Evolutionary conservation across 2,888 invertebrate species (phyloP).

Genomic region (Cloeon dipterum): DNA sequence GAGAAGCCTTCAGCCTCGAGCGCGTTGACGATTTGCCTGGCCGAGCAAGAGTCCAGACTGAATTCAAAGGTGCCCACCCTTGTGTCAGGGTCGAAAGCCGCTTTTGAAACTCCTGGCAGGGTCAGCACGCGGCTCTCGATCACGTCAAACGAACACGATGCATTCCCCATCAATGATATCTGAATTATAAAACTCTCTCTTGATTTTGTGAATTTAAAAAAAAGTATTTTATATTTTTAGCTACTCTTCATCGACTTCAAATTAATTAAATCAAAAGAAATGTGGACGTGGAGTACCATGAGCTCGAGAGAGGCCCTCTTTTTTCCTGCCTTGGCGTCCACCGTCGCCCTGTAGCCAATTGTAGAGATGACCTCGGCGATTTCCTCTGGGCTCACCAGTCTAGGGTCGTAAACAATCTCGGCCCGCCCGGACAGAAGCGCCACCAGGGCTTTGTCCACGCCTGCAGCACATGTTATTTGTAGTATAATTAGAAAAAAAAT

Average conservation of each 20-base stretch:
- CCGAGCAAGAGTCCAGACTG: slow-evolving; percentile 63
- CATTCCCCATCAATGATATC: too few relatives aligned
- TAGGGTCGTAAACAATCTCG: slow-evolving; percentile 70
- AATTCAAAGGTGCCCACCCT: slow-evolving; percentile 64
- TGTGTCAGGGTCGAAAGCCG: slow-evolving; percentile 72
- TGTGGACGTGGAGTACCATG: too few relatives aligned
- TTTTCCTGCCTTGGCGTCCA: slow-evolving; percentile 50
- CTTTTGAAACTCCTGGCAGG: slow-evolving; percentile 54
- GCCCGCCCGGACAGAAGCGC: slow-evolving; percentile 88
- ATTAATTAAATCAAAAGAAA: too few relatives aligned
- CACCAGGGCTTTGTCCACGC: slow-evolving; percentile 70
- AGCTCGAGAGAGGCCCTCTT: slow-evolving; percentile 34
- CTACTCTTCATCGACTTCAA: too few relatives aligned
- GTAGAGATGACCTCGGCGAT: slow-evolving; percentile 70
- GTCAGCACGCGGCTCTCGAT: slow-evolving; percentile 68
- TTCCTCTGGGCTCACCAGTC: slow-evolving; percentile 46
- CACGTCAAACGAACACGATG: too few relatives aligned
- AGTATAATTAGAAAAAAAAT: too few relatives aligned
- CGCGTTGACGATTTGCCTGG: slow-evolving; percentile 67
- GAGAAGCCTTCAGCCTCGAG: slow-evolving; percentile 69
- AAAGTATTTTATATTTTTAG: too few relatives aligned
- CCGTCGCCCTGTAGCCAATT: slow-evolving; percentile 62
- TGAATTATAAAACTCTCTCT: too few relatives aligned
- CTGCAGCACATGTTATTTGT: too few relatives aligned
- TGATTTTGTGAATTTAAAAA: too few relatives aligned